phyloP scores from a whole-genome alignment of 2,888 invertebrate species.

The Leptopilina myrica region DNA sequence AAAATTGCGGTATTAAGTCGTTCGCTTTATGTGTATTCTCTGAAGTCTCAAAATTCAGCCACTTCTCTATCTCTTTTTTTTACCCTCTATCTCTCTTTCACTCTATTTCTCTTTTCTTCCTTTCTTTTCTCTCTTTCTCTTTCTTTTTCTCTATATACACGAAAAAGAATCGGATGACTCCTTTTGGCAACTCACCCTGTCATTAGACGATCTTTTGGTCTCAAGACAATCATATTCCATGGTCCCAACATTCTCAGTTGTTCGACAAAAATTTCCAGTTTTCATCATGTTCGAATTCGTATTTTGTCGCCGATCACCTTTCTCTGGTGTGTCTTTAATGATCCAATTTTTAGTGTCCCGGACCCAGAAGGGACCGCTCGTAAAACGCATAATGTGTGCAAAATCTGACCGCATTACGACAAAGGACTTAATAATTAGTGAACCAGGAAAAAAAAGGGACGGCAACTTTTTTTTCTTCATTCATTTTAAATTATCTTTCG shows the following conservation, averaged over 20 bases:
- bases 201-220: conserved; percentile 73
- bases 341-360: conserved; percentile 50
- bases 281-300: conserved; percentile 57
- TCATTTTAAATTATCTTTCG: neutral
- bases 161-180: conserved; percentile 52
- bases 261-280: conserved; percentile 61
- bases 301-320: conserved; percentile 52
- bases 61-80: conserved; percentile 27
- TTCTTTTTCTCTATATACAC: too few species aligned
- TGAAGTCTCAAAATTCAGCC: conserved; percentile 72
- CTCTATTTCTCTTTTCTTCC: conserved; percentile 12
- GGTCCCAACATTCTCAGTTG: conserved; percentile 52
- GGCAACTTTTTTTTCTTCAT: neutral
- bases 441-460: conserved; percentile 3
- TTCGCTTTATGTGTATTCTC: conserved; percentile 76
- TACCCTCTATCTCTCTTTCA: too few species aligned
- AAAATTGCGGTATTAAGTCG: conserved; percentile 77
- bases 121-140: conserved; percentile 18
- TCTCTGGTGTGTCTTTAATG: conserved; percentile 55
- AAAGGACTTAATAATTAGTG: conserved; percentile 47
- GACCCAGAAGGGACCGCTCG: conserved; percentile 40
- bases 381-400: conserved; percentile 49
- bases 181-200: conserved; percentile 68
- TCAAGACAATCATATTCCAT: conserved; percentile 72
- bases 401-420: conserved; percentile 40